Evolutionary conservation across 2,888 invertebrate species (phyloP).

Genomic region (Barypeithes pellucidus): DNA sequence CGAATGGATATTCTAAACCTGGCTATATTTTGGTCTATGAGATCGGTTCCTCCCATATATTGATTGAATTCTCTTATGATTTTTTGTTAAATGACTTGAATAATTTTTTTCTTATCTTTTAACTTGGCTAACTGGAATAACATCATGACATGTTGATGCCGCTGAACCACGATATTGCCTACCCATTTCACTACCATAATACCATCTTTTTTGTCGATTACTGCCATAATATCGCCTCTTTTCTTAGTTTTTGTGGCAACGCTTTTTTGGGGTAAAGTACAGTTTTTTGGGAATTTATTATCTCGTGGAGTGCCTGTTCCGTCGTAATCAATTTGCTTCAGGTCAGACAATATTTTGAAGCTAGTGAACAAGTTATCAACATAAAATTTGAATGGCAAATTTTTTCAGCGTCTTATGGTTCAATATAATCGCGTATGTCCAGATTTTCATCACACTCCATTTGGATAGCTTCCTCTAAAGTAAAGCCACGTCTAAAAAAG

Average conservation of each 20-base stretch:
- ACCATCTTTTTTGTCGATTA: conserved; percentile 31
- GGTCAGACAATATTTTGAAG: conserved; percentile 6
- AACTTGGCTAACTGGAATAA: conserved; percentile 19
- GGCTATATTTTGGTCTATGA: conserved; percentile 37
- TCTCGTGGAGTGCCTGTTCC: conserved; percentile 28
- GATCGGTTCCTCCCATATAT: conserved; percentile 37
- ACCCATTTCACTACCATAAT: conserved; percentile 34
- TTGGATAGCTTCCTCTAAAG: too few species aligned
- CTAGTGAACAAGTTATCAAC: conserved; percentile 37
- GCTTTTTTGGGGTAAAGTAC: conserved; percentile 19
- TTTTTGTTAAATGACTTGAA: conserved; percentile 18
- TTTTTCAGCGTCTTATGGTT: not conserved
- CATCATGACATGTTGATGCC: conserved; percentile 31
- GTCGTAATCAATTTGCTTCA: conserved; percentile 20
- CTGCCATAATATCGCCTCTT: conserved; percentile 2
- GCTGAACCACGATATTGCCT: conserved; percentile 35
- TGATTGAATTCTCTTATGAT: conserved; percentile 31
- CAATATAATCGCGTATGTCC: too few species aligned
- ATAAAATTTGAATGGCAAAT: conserved; percentile 29
- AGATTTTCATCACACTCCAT: too few species aligned
- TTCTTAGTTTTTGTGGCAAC: conserved; percentile 8
- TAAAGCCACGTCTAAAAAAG: too few species aligned
- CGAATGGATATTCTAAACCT: conserved; percentile 21
- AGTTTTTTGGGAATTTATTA: conserved; percentile 34
- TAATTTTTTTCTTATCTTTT: conserved; percentile 28